Base-by-base conservation (phyloP, 1,140 invertebrate species). In the Branchinecta lindahli region DNA sequence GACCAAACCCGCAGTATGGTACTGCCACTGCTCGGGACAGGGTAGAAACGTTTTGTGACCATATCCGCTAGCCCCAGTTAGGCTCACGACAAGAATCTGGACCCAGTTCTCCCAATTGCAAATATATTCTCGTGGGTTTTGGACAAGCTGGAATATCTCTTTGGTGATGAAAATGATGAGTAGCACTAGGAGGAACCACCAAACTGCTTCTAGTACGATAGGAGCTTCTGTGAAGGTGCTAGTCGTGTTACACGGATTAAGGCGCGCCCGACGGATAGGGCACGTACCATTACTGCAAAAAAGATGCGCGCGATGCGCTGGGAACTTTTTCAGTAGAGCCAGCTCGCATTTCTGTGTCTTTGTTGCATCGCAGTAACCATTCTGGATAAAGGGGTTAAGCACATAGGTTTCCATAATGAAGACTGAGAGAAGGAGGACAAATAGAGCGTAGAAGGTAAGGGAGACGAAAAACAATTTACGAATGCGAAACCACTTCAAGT, bases 401-500 rank as follows among this genome's bases (percentile, higher is more conserved):
- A 71, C 15, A 71, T 73, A 44, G 71, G 67, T 45, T 1, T 85
- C 88, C 74, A 89, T 80, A 18, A 90, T 87, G 78, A 89, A 90
- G 3, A 88, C 77, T 0, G 88, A 89, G 6, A 91, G 81, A 73
- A 88, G 87, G 12, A 91, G 76, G 70, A 90, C 86, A 75, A 90
- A 91, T 61, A 89, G 83, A 69, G 89, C 84, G 77, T 88, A 91
- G 74, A 92, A 86, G 66, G 91, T 81, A 70, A 91, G 79, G 70
- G 89, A 82, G 0, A 85, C 87, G 8, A 90, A 85, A 75, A 92
- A 92, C 75, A 90, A 91, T 77, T 89, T 89, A n/a, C 89, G 82
- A 72, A 93, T 91, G 77, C 91, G 91, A 73, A 90, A 86, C 90
- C 90, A 93, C 77, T 92, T 91, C 15, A 91, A 83, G 75, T 91